Conservation (phyloP, 2,888 invertebrate species). For the Polietes domitor region DNA sequence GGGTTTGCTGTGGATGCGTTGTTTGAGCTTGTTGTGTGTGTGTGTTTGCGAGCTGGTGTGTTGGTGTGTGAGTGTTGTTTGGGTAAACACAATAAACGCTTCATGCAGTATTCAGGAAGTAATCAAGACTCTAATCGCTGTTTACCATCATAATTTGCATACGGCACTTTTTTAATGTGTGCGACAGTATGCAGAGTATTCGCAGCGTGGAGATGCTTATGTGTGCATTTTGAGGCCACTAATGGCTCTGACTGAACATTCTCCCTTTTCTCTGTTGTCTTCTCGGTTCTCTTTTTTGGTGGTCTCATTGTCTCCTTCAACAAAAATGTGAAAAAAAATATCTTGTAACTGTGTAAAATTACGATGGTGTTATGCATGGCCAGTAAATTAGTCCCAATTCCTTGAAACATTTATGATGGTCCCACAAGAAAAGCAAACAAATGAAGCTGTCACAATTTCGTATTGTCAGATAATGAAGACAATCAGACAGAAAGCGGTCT, state of each 20-base stretch:
- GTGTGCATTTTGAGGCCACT: conserved; percentile 51
- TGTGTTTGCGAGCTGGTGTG: conserved; percentile 9
- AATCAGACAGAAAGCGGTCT: no score
- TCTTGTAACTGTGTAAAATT: not conserved
- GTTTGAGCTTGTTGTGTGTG: no score
- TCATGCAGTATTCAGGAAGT: conserved; percentile 80
- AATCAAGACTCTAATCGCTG: conserved; percentile 81
- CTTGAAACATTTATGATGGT: no score
- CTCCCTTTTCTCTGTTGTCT: conserved; percentile 12
- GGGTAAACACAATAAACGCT: conserved; percentile 76
- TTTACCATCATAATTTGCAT: conserved; percentile 80
- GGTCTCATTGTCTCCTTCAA: conserved; percentile 47
- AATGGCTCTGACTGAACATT: conserved; percentile 48
- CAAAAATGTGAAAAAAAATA: not conserved
- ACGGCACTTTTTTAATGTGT: conserved; percentile 66
- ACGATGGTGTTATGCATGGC: not conserved
- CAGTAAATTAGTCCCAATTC: no score
- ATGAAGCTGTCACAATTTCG: no score
- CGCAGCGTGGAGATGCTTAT: conserved; percentile 3
- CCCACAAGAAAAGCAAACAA: no score
- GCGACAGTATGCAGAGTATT: conserved; percentile 15
- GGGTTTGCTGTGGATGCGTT: conserved; percentile 43
- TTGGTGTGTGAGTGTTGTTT: conserved; percentile 48
- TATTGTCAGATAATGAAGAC: no score
- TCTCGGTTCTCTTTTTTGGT: conserved; percentile 39